Base-by-base conservation (phyloP, 2,888 invertebrate species). In the Phyllotreta striolata region DNA sequence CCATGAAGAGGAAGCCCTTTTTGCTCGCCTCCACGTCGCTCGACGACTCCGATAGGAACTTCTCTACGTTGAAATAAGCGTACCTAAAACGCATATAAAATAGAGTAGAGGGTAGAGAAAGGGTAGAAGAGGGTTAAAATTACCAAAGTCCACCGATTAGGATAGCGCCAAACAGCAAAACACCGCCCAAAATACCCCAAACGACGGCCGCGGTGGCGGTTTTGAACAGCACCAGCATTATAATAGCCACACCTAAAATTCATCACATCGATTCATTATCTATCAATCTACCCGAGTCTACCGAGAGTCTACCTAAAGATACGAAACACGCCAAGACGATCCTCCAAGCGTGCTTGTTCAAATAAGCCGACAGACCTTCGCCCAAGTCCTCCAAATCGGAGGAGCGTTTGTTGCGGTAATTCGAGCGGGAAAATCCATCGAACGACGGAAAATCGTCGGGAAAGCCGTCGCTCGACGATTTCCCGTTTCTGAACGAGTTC, bases 291-390 rank as follows among this genome's bases (percentile, higher is more conserved):
- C 13, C 7, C 13, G 0, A 1, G 4, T n/a, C 8, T n/a, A n/a
- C n/a, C n/a, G n/a, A n/a, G n/a, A 44, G 69, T 69, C 68, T 59
- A 73, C 73, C 62, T 49, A 73, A 55, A n/a, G 72, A 71, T 9
- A 72, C 41, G 9, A 68, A 61, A 56, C 71, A 68, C 3, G 69
- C 66, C 40, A 73, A 55, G 1, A 69, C 64, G 40, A 71, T 65
- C 55, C 72, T 72, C 72, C 71, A 73, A 14, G 66, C 62, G n/a
- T 66, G 38, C 14, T 52, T 66, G 35, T 49, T 55, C 39, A 70
- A 56, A 44, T 62, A 64, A 3, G 13, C 10, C 4, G 40, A 51
- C 0, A 63, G 3, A 34, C 52, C 59, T 6, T 47, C 14, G 14
- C 0, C 54, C n/a, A 12, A 24, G 0, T 60, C 6, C 7, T 52